Evolutionary conservation across 2,888 invertebrate species (phyloP), one percentile per base, ranked within the genome.

Genomic region (Epinotia brunnichana): DNA sequence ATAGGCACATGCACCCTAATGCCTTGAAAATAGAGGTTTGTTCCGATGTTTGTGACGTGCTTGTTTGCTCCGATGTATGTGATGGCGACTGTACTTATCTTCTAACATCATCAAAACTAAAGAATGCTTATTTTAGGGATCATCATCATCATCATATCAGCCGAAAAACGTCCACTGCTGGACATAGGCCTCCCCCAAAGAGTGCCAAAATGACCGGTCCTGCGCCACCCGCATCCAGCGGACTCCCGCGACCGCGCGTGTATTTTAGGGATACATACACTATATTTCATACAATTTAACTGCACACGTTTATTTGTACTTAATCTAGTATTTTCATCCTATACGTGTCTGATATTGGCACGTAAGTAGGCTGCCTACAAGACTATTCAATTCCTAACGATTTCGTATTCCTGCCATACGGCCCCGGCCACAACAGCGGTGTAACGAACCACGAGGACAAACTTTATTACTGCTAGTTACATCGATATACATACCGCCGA

Each of bases 401-500:
- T 74, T 76, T 68, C 59, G 77, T 77, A 78, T 78, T 79, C 77
- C 73, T 70, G 69, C 69, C 74, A 70, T 74, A 73, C 70, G 74
- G 70, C 64, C 70, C 70, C 56, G 2, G 73, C 68, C 76, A 70
- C 76, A 77, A 77, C 77, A 76, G 64, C 74, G 79, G 80, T 80
- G 77, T 82, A 83, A 83, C 83, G 82, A 83, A 82, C 81, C 83
- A 74, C 76, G 73, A 78, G 70, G 74, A 75, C 76, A 80, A 80
- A 83, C 81, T 77, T 68, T 66, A 75, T 80, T 78, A 80, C 74
- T 67, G 61, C 64, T 59, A 69, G 41, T 68, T 62, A 63, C 54
- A 29, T 56, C 21, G 21, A 54, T 57, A 57, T 35, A 61, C 15
- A 41, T 41, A 11, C 62, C 13, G 51, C 24, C 17, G 19, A 35